phyloP scores from a whole-genome alignment of 2,797 vertebrate species.

The Calcarius lapponicus region DNA sequence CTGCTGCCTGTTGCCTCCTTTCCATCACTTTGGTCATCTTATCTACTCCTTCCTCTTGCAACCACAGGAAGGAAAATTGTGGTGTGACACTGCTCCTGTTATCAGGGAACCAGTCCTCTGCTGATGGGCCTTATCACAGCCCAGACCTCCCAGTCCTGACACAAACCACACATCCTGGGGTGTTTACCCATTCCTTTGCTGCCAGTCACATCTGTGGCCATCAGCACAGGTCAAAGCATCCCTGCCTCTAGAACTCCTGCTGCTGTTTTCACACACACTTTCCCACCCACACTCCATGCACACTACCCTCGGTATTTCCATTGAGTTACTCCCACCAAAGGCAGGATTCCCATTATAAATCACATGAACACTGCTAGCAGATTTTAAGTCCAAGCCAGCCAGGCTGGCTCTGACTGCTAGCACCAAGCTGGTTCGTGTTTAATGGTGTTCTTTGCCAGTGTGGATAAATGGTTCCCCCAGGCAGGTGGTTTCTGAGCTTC shows the following conservation, averaged over 20 bases:
- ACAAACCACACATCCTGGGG: not conserved
- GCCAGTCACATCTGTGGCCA: not conserved
- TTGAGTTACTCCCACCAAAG: not conserved
- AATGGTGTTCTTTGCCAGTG: not conserved
- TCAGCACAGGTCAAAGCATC: not conserved
- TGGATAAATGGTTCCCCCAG: not conserved
- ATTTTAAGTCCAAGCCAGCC: not conserved
- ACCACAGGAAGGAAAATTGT: not conserved
- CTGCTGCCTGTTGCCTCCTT: not conserved
- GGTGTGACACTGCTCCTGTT: not conserved
- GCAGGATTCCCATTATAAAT: not conserved
- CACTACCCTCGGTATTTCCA: not conserved
- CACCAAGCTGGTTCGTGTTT: not conserved
- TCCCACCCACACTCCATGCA: not conserved
- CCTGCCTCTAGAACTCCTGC: not conserved
- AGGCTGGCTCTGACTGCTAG: not conserved
- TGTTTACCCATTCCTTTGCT: conserved; percentile 26
- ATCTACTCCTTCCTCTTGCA: conserved; percentile 13
- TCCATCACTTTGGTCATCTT: not conserved
- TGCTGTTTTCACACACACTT: not conserved
- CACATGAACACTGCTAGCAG: not conserved
- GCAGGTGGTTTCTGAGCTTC: not conserved
- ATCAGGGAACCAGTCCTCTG: conserved; percentile 9
- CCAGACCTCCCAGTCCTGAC: not conserved
- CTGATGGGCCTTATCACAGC: conserved; percentile 25